Conservation (phyloP, 2,888 invertebrate species). For the Tipula helvola region DNA sequence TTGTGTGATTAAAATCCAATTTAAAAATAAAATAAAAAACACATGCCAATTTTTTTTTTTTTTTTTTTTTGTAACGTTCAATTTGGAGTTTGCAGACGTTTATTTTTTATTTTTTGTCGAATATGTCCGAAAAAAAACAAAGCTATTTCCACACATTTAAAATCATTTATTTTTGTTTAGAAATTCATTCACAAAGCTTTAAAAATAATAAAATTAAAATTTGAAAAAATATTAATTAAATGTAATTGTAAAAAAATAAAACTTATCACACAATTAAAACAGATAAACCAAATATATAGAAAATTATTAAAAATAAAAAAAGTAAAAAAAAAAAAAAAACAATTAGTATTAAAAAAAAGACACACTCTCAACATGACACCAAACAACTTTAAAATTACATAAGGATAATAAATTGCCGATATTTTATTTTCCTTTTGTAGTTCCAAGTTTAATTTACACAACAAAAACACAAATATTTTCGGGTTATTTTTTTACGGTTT, state of each 20-base stretch:
- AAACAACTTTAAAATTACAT: not conserved
- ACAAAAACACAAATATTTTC: not conserved
- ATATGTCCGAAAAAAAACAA: not conserved
- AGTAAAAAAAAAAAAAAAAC: not conserved
- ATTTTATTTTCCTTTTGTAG: not conserved
- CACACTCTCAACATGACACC: constrained; percentile 13
- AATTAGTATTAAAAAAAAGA: not conserved
- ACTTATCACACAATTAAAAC: not conserved
- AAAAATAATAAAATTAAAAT: not conserved
- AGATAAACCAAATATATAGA: not conserved
- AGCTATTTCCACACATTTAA: not conserved
- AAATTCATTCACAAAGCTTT: not conserved
- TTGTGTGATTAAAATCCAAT: not conserved
- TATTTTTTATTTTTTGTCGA: not conserved
- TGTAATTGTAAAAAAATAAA: not conserved
- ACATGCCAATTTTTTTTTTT: constrained; percentile 5
- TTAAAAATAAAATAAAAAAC: constrained; percentile 6
- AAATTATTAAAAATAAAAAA: not conserved
- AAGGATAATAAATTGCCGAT: not conserved
- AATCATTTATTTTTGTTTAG: not conserved
- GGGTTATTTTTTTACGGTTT: not conserved
- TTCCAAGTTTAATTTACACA: not conserved
- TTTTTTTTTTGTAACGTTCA: not conserved
- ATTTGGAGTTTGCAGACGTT: not conserved
- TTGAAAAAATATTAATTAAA: not conserved